These are phyloP conservation scores for Cirrhinus mrigala DNA, from an alignment of 2,797 vertebrate species.

Conservation along the genomic window DNA sequence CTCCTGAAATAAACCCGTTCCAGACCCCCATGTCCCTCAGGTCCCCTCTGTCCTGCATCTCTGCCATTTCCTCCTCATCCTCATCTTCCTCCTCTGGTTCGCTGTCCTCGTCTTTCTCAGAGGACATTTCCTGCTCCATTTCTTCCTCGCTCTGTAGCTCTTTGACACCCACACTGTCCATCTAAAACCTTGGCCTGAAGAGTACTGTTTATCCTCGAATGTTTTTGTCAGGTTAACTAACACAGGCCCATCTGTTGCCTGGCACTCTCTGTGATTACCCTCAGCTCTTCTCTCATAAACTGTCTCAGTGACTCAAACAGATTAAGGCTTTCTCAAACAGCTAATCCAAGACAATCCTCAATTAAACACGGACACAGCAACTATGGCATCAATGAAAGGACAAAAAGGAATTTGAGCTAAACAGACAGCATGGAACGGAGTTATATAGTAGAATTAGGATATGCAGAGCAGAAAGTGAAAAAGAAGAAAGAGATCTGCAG, in stretches of 20 bases:
- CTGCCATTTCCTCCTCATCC: neutral
- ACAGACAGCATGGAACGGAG: neutral
- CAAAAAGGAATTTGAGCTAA: slow-evolving; percentile 24
- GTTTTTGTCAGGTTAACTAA: neutral
- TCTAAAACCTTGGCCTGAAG: slow-evolving; percentile 8
- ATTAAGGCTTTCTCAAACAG: slow-evolving; percentile 67
- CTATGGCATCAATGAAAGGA: slow-evolving; percentile 42
- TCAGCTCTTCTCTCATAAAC: slow-evolving; percentile 36
- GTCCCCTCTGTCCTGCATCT: slow-evolving; percentile 26
- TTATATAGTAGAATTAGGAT: neutral
- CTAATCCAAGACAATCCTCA: slow-evolving; percentile 67
- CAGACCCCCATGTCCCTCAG: slow-evolving; percentile 61
- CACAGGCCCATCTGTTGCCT: slow-evolving; percentile 12
- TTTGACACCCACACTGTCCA: slow-evolving; percentile 35
- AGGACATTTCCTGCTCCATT: slow-evolving; percentile 42
- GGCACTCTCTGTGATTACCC: slow-evolving; percentile 37
- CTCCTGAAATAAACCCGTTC: slow-evolving; percentile 65
- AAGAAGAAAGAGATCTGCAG: neutral
- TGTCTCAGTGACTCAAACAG: slow-evolving; percentile 61
- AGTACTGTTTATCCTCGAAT: neutral
- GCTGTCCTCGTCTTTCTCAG: slow-evolving; percentile 31
- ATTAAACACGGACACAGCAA: slow-evolving; percentile 63
- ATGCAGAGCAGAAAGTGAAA: neutral
- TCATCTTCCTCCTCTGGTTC: slow-evolving; percentile 26
- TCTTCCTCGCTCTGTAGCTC: slow-evolving; percentile 59